A percentile compares a stretch with the other conserved stretches of the same genome.
Evolutionary conservation across 1,140 invertebrate genomes (phyloP).

Genomic region (Apis dorsata): DNA sequence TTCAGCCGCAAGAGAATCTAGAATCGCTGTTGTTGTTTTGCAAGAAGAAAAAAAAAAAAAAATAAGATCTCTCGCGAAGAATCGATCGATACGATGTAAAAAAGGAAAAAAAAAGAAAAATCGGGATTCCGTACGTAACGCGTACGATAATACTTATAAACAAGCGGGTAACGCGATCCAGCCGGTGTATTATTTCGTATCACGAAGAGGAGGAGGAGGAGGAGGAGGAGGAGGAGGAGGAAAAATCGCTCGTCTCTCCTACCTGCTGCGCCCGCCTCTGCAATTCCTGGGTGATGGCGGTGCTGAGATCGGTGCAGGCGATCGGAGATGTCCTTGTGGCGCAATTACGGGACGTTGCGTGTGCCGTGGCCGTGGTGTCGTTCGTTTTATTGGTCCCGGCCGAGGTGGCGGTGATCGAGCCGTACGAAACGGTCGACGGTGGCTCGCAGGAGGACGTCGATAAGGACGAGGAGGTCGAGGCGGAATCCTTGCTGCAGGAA

Average conservation of each 20-base stretch:
- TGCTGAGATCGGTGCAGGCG: constrained; percentile 74
- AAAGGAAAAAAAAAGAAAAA: background rate
- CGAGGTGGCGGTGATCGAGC: constrained; percentile 46
- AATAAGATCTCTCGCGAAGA: background rate
- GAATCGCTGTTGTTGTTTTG: too few relatives aligned
- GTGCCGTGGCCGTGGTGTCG: constrained; percentile 47
- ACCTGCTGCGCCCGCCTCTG: constrained; percentile 83
- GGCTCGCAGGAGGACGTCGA: constrained; percentile 77
- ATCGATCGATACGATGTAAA: background rate
- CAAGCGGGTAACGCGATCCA: constrained; percentile 8
- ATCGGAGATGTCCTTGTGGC: constrained; percentile 54
- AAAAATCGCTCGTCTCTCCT: background rate
- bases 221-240: too few relatives aligned
- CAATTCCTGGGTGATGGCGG: constrained; percentile 84
- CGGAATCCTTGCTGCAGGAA: constrained; percentile 77
- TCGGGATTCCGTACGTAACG: background rate
- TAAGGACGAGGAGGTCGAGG: constrained; percentile 76
- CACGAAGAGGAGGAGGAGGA: too few relatives aligned
- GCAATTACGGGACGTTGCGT: constrained; percentile 42
- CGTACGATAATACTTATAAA: background rate
- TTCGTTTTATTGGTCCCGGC: constrained; percentile 52
- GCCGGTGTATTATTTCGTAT: background rate
- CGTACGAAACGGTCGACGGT: constrained; percentile 68
- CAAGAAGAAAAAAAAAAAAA: background rate
- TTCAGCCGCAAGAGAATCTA: background rate